Evolutionary conservation across 2,797 vertebrate species (phyloP).

Genomic region (Hydrocynus forskahlii): DNA sequence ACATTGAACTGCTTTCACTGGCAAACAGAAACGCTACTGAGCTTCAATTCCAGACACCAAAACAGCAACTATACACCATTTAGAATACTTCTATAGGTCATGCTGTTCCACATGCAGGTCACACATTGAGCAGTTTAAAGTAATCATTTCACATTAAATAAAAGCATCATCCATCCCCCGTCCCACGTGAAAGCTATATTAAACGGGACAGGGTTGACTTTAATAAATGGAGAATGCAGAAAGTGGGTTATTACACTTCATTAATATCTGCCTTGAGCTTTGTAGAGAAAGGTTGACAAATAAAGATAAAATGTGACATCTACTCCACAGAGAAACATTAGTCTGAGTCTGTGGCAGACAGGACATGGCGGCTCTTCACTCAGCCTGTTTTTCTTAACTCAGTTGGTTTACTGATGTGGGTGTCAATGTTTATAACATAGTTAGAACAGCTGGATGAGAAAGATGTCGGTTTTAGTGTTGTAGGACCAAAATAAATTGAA

Average conservation of each 20-base stretch:
- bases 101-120: not conserved
- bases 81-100: no score
- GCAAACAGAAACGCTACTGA: not conserved
- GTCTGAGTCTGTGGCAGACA: constrained; percentile 27
- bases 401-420: not conserved
- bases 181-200: not conserved
- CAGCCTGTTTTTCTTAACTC: not conserved
- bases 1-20: not conserved
- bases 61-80: not conserved
- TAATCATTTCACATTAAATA: not conserved
- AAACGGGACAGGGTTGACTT: not conserved
- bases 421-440: no score
- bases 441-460: no score
- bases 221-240: constrained; percentile 17
- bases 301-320: constrained; percentile 36
- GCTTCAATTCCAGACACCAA: not conserved
- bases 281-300: constrained; percentile 16
- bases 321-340: constrained; percentile 22
- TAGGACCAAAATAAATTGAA: no score
- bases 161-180: not conserved
- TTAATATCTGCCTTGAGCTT: constrained; percentile 37
- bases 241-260: constrained; percentile 37
- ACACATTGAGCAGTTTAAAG: constrained; percentile 10
- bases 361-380: not conserved
- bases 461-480: no score